These are phyloP conservation scores for Glaucidium brasilianum DNA, from an alignment of 2,113 vertebrate species.

Conservation along the genomic window DNA sequence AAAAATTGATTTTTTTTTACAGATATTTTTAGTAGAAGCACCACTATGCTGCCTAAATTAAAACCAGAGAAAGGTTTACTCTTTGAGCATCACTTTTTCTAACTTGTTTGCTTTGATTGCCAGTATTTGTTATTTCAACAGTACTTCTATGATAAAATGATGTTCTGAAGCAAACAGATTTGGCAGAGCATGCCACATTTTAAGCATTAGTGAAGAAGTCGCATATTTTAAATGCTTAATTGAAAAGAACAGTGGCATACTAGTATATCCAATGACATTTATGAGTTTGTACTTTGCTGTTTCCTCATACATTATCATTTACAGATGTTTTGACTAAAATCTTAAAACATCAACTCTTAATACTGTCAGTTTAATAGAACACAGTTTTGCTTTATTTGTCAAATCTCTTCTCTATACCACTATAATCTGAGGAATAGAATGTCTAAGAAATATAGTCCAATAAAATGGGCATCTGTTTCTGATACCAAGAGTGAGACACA, in stretches of 20 bases:
- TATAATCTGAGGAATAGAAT: not conserved
- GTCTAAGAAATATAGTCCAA: not conserved
- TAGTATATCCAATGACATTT: not conserved
- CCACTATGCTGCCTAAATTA: not conserved
- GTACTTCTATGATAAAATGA: not conserved
- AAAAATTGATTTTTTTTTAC: not conserved
- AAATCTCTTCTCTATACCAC: not conserved
- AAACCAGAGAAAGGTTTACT: not conserved
- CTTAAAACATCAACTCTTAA: not conserved
- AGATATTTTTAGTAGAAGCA: not conserved
- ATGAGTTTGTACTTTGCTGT: not conserved
- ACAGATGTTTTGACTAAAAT: not conserved
- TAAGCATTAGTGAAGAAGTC: not conserved
- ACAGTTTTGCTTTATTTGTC: not conserved
- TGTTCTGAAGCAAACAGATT: not conserved
- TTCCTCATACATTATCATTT: not conserved
- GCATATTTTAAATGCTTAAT: not conserved
- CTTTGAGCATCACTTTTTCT: not conserved
- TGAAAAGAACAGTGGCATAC: not conserved
- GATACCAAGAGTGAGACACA: not conserved
- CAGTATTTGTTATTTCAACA: not conserved
- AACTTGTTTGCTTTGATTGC: not conserved
- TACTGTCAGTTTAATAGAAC: not conserved
- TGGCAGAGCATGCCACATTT: not conserved
- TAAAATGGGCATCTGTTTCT: not conserved